Evolutionary conservation across 2,797 vertebrate genomes (phyloP).

Genomic region (Lepilemur ruficaudatus): DNA sequence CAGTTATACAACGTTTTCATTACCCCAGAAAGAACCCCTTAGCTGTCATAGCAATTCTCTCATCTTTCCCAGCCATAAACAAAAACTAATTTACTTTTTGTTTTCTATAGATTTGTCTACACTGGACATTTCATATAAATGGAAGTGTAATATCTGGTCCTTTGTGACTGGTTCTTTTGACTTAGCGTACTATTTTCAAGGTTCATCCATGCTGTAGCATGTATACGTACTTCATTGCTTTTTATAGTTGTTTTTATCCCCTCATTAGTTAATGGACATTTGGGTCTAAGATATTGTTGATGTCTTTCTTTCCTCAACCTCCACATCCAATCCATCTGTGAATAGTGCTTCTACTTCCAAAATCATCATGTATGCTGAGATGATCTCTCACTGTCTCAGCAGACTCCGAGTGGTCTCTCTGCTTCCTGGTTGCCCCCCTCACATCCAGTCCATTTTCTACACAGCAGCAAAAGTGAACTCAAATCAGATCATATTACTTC

Average conservation of each 20-base stretch:
- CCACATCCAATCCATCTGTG: background rate
- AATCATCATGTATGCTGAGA: background rate
- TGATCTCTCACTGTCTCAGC: background rate
- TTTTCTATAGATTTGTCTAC: background rate
- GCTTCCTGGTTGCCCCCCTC: background rate
- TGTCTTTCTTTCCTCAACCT: background rate
- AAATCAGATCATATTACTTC: background rate
- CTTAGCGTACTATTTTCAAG: background rate
- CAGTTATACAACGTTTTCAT: background rate
- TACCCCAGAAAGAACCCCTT: background rate
- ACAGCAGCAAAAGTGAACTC: background rate
- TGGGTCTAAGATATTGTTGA: background rate
- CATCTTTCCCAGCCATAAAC: background rate
- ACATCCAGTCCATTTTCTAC: too few species aligned
- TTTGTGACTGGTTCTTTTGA: background rate
- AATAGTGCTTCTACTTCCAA: background rate
- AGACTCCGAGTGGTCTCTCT: background rate
- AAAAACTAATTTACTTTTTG: background rate
- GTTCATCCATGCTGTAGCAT: background rate
- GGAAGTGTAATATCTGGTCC: background rate
- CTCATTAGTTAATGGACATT: background rate
- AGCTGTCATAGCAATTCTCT: background rate
- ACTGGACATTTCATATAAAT: background rate
- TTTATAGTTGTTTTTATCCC: background rate
- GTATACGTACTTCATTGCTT: background rate